Percentiles rank a stretch among this genome's conserved stretches.
Evolutionary conservation across 2,113 vertebrate species (phyloP).

Genomic region (Lycocorax pyrrhopterus): DNA sequence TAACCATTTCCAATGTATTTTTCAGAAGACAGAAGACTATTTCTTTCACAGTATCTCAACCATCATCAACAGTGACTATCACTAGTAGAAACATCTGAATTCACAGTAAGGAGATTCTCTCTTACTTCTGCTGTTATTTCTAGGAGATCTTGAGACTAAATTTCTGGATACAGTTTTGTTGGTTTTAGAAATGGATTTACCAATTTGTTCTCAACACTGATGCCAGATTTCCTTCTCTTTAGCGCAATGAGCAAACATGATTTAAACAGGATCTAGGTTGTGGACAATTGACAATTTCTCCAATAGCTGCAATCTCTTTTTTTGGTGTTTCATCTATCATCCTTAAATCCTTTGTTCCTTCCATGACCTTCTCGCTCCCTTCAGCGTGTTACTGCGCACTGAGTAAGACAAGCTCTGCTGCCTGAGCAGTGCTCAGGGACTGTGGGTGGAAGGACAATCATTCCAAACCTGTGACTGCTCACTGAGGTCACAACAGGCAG

Average conservation of each 20-base stretch:
- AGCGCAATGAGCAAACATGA: accelerated
- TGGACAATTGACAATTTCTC: background rate
- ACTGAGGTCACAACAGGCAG: background rate
- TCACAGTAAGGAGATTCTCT: background rate
- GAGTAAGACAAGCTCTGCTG: background rate
- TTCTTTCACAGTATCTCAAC: background rate
- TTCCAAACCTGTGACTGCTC: background rate
- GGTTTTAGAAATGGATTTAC: background rate
- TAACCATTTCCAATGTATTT: background rate
- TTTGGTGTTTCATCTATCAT: background rate
- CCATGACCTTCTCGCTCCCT: background rate
- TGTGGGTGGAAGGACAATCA: background rate
- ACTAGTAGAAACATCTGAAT: background rate
- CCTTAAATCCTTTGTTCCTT: background rate
- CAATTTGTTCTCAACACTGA: background rate
- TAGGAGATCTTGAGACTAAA: background rate
- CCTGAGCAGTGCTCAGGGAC: background rate
- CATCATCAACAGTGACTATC: background rate
- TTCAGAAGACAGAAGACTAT: background rate
- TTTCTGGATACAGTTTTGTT: background rate
- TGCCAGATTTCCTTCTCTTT: background rate
- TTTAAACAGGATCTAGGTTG: background rate
- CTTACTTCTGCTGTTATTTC: background rate
- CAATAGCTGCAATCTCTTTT: background rate
- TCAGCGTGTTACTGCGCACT: accelerated